Base-by-base conservation (phyloP, 2,797 vertebrate species). In the Artibeus lituratus region DNA sequence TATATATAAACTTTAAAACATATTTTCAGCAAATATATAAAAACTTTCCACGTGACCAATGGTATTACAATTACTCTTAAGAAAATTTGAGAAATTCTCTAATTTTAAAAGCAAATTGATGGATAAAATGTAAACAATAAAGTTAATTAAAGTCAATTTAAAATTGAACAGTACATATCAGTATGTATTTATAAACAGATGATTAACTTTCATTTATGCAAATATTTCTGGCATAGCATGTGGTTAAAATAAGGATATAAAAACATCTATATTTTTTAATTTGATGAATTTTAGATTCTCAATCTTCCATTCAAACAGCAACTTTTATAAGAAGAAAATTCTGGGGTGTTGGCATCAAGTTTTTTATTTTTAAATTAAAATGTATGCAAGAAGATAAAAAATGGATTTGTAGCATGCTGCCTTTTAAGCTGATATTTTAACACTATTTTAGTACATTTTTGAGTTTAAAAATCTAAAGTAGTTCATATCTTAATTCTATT, bases 131-230 rank as follows among this genome's bases (percentile, higher is more conserved):
- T 18, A 96, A 84, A 76, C 22, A 90, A 87, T 47, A 91, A 91
- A 93, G 90, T 44, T n/a, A n/a, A 16, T 78, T 95, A 69, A 69
- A 84, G 70, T 6, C 18, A 86, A 95, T 93, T 95, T 96, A 42
- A 76, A 93, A 87, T 77, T 77, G 18, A 90, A 70, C 1, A 72
- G 49, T 24, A 89, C 65, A 37, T 69, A 73, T 67, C 6, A 67
- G 8, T 35, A 39, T 51, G 9, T 37, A 81, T 57, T 10, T 80
- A 1, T 44, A 94, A 29, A 59, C 80, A 69, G 47, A 88, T 87
- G 11, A 69, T 76, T 74, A 76, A 78, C 70, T 70, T 90, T 76
- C 21, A 72, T 35, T 49, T 11, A 74, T 87, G 8, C 19, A 96
- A 84, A 69, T 39, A 62, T 42, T 37, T 62, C 42, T 42, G 29